Conservation (phyloP, 2,113 vertebrate genomes). For the Etheostoma spectabile region DNA sequence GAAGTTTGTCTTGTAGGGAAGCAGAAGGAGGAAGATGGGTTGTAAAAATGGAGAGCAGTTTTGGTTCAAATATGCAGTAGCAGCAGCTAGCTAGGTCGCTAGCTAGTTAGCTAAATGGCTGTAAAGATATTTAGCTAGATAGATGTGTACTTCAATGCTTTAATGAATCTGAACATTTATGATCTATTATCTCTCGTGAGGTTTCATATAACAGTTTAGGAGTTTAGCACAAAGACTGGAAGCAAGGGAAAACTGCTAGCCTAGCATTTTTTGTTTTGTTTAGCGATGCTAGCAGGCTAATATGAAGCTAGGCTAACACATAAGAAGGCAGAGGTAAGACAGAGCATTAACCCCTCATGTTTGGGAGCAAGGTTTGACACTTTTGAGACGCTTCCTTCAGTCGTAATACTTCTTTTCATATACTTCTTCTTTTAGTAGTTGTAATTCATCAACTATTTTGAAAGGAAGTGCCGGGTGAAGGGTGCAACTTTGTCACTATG, state of each 20-base stretch:
- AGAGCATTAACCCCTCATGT: neutral
- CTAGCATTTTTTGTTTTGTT: neutral
- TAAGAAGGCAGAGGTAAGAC: neutral
- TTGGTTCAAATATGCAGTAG: conserved; percentile 40
- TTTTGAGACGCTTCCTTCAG: neutral
- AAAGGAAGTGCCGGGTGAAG: too few species aligned
- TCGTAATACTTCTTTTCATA: neutral
- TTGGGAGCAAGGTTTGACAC: neutral
- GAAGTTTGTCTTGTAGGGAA: neutral
- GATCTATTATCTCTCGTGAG: neutral
- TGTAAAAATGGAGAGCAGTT: conserved; percentile 15
- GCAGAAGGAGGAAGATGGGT: neutral
- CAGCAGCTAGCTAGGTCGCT: conserved; percentile 32
- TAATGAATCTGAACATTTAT: neutral
- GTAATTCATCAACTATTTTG: too few species aligned
- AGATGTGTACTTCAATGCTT: conserved; percentile 1
- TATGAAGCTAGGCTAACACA: neutral
- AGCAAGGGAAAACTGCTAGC: neutral
- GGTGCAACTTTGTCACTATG: too few species aligned
- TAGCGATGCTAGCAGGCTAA: neutral
- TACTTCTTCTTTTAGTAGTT: too few species aligned
- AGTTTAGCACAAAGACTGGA: conserved; percentile 5
- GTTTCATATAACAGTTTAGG: neutral
- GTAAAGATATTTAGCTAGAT: conserved; percentile 19
- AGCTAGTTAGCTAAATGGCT: conserved; percentile 33